phyloP scores from a whole-genome alignment of 1,140 invertebrate species.

The Drosophila subpulchrella region DNA sequence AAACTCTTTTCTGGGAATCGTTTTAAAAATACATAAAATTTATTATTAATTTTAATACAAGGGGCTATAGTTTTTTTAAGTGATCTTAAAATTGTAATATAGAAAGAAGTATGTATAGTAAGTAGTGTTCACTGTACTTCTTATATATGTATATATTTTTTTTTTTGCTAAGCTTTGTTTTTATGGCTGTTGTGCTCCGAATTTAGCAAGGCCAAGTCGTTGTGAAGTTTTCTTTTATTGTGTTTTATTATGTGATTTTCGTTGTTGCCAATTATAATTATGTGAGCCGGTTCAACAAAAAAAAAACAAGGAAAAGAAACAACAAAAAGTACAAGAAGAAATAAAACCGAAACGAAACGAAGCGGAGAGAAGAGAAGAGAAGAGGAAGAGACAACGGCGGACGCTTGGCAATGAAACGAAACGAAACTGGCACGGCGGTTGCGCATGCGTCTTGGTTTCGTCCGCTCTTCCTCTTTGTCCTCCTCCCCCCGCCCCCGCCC shows the following conservation, averaged over 20 bases:
- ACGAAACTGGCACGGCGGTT: conserved; percentile 67
- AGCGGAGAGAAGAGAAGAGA: conserved; percentile 21
- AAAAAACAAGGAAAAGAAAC: conserved; percentile 19
- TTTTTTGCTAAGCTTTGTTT: conserved; percentile 25
- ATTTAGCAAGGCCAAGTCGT: conserved; percentile 78
- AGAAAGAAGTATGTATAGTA: too few relatives aligned
- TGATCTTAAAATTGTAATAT: too few relatives aligned
- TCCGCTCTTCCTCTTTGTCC: conserved; percentile 1
- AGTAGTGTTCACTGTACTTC: neutral
- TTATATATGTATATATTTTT: conserved; percentile 15
- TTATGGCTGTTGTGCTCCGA: conserved; percentile 78
- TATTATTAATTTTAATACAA: too few relatives aligned
- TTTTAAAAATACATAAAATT: too few relatives aligned
- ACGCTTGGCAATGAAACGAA: conserved; percentile 71
- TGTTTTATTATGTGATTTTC: conserved; percentile 80
- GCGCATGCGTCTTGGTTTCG: conserved; percentile 57
- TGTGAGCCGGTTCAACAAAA: conserved; percentile 67
- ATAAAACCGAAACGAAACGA: conserved; percentile 26
- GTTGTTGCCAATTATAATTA: conserved; percentile 77
- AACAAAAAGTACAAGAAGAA: conserved; percentile 8
- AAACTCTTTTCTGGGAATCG: too few relatives aligned
- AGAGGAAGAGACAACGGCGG: conserved; percentile 41
- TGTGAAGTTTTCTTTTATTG: conserved; percentile 82
- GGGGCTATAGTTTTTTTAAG: too few relatives aligned
- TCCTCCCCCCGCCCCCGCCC: too few relatives aligned